phyloP scores from a whole-genome alignment of 2,113 vertebrate genomes.

The Embiotoca jacksoni region DNA sequence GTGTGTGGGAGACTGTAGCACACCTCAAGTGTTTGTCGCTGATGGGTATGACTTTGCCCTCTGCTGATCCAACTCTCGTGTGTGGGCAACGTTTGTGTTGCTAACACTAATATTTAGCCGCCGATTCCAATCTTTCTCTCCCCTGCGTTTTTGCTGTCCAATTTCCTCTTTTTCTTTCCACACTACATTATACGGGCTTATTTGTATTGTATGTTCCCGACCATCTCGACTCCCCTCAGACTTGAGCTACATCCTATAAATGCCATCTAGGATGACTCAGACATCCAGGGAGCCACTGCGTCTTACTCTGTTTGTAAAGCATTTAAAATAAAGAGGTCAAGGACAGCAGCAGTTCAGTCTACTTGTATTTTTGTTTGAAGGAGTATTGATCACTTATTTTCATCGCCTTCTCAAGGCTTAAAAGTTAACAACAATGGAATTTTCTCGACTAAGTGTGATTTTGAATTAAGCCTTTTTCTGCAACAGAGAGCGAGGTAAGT shows the following conservation, averaged over 20 bases:
- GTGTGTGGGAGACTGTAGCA: constrained; percentile 62
- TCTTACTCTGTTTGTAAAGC: constrained; percentile 30
- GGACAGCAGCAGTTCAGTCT: background rate
- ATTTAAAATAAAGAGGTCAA: constrained; percentile 17
- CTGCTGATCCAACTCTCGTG: constrained; percentile 9
- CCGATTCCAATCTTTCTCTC: constrained; percentile 16
- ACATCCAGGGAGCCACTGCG: constrained; percentile 21
- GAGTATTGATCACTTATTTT: constrained; percentile 35
- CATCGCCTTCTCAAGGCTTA: background rate
- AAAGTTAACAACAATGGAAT: constrained; percentile 4
- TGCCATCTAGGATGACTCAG: constrained; percentile 60
- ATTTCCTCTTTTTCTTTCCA: constrained; percentile 5
- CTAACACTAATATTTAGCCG: constrained; percentile 31
- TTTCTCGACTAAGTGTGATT: constrained; percentile 4
- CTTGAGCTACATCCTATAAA: constrained; percentile 59
- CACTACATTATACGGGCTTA: constrained; percentile 43
- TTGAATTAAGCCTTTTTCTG: background rate
- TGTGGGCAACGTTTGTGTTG: constrained; percentile 55
- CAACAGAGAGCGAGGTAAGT: background rate
- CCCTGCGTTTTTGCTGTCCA: background rate
- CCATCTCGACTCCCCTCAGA: constrained; percentile 55
- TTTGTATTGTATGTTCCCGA: constrained; percentile 43
- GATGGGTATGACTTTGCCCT: constrained; percentile 59
- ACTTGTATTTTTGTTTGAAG: background rate
- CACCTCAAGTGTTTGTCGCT: constrained; percentile 62